Base-by-base conservation (phyloP, 2,888 invertebrate genomes). In the Pandemis cinnamomeana region DNA sequence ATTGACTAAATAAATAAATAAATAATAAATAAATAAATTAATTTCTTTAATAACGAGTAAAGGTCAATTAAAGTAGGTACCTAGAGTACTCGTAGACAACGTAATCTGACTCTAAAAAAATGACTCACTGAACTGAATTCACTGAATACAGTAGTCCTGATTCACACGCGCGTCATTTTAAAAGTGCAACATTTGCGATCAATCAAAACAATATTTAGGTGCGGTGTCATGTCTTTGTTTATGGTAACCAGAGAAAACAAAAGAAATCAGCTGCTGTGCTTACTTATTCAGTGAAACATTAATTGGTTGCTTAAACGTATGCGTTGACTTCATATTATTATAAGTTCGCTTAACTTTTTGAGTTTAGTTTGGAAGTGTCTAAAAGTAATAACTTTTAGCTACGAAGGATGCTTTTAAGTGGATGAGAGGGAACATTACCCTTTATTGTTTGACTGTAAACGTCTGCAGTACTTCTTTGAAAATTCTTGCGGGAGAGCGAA, bases 181-280 rank as follows among this genome's bases (percentile, higher is more conserved):
- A 69, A 62, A 68, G 10, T 64, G 64, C 64, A 20, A 60, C 69
- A 60, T 73, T 11, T 67, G 72, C 67, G 46, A 15, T 51, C 61
- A 36, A 73, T 66, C 20, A 58, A 66, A 73, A 69, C 61, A 64
- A 64, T 69, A 58, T 51, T 70, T 66, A 58, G 69, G 60, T 70
- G 73, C 69, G 69, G 27, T 70, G 73, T 73, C 69, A 70, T 42
- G 63, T n/a, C 55, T 55, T 62, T 63, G 69, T 69, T 64, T 51
- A 60, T 70, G 20, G 51, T 44, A 60, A 64, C 36, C 55, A 2
- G 73, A 66, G 71, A 58, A 60, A 36, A 73, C 60, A 70, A 72
- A 72, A 73, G 69, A 73, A 60, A 60, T 62, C 69, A 66, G 69
- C 73, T 73, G 73, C 42, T 73, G 60, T 69, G 51, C 55, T 48